Evolutionary conservation across 2,888 invertebrate species (phyloP), one percentile per base, ranked within the genome.

Genomic region (Uropetala carovei): DNA sequence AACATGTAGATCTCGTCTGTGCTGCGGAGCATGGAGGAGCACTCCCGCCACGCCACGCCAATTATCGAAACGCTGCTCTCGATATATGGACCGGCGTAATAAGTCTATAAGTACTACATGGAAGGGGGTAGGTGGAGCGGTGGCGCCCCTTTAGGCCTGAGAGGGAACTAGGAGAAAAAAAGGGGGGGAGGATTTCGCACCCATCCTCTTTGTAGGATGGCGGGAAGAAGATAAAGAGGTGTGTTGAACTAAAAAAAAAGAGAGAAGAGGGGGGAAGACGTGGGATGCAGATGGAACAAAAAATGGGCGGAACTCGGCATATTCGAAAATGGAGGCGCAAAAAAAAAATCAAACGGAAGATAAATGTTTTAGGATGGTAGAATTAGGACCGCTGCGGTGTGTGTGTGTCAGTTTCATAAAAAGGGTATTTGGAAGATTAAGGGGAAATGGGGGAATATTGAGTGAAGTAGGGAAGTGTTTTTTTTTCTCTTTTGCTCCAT

Each of bases 11-110:
- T 43, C 43, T 43, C 43, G 3, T 1, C 43, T 75, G 22, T 68
- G 68, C n/a, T 13, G 75, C 22, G 27, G 27, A 27, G 18, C 75
- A 27, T 75, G 75, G 22, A 22, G n/a, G 7, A 22, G 43, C 43
- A 43, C 43, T 43, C 43, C 43, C 1, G 22, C 75, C 5, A n/a
- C n/a, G 75, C 75, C n/a, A 27, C 27, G 27, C 75, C 75, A 75
- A 75, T 75, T 75, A 75, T 75, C 75, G 75, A 75, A 75, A 27
- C 75, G 22, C 75, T 5, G n/a, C 75, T 11, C 27, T 75, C 75
- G 75, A 75, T 75, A 60, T 43, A 43, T 43, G 43, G 43, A 43
- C 43, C 75, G 75, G 75, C 10, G 75, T 27, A 75, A 75, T 75
- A 22, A 75, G 75, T 75, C 75, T 13, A 4, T 9, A 18, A 7